Evolutionary conservation across 1,140 invertebrate genomes (phyloP).

Genomic region (Neodiprion fabricii): DNA sequence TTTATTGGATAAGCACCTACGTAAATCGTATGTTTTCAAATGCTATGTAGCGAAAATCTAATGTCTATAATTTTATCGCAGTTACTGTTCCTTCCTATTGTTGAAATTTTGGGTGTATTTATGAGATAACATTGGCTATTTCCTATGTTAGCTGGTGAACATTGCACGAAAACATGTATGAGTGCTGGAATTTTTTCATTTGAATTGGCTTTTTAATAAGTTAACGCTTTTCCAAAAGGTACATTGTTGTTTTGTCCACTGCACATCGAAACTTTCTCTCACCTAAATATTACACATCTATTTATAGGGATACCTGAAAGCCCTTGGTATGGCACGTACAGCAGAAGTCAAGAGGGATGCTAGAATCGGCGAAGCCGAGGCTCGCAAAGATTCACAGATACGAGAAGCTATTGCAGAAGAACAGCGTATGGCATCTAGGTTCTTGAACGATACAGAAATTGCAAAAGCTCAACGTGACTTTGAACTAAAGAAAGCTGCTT

Average conservation of each 20-base stretch:
- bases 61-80: background rate
- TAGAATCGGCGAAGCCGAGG: constrained; percentile 95
- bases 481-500: constrained; percentile 95
- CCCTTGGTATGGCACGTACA: constrained; percentile 93
- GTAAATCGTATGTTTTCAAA: background rate
- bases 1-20: background rate
- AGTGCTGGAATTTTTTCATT: background rate
- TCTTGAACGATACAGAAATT: constrained; percentile 95
- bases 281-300: constrained; percentile 29
- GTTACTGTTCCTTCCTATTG: background rate
- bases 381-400: constrained; percentile 84
- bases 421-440: constrained; percentile 90
- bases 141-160: background rate
- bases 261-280: constrained; percentile 19
- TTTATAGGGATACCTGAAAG: constrained; percentile 90
- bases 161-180: background rate
- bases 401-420: constrained; percentile 96
- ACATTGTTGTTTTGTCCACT: background rate
- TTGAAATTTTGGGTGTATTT: background rate
- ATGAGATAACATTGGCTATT: background rate
- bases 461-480: constrained; percentile 96
- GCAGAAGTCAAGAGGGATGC: constrained; percentile 97
- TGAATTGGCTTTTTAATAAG: background rate
- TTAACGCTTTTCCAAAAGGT: background rate
- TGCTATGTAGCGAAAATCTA: background rate